Base-by-base conservation (phyloP, 1,140 invertebrate species). In the Drosophila busckii region DNA sequence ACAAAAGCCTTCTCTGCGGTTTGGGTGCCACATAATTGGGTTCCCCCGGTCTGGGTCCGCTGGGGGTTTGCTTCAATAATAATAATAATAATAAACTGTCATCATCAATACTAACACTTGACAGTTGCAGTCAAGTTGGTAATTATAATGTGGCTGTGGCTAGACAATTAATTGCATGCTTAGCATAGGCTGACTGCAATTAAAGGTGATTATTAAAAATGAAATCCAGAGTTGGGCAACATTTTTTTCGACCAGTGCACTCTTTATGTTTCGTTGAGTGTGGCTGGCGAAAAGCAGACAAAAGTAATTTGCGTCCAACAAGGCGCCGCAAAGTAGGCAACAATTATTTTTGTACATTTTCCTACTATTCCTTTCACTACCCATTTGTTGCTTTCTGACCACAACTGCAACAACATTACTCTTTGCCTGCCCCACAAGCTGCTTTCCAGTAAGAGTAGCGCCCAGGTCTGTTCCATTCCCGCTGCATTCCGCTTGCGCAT, bases 31-130 rank as follows among this genome's bases (percentile, higher is more conserved):
- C 52, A 63, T 64, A 80, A 71, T 73, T 73, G 54, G n/a, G n/a
- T n/a, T n/a, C n/a, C n/a, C n/a, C n/a, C n/a, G n/a, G n/a, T n/a
- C n/a, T n/a, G n/a, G n/a, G n/a, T n/a, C n/a, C n/a, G n/a, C n/a
- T n/a, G n/a, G n/a, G 53, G 68, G 52, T 69, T 80, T 82, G 75
- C 70, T 80, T 80, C 69, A 82, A 80, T 80, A 80, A 80, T 82
- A 58, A 82, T 69, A 70, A 80, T 80, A 80, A 80, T 82, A 58
- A 82, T 69, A 70, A 69, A 60, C 67, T 80, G 73, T 82, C 75
- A 82, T 58, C 59, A 56, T 80, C 73, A 66, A 60, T 67, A 53
- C 48, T 28, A 41, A 3, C 48, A 58, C 38, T 25, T 66, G 49
- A 42, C 59, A 66, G 45, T 20, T 26, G 38, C 29, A 16, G 22